Conservation (phyloP, 1,140 invertebrate genomes). For the Lordiphosa clarofinis region DNA sequence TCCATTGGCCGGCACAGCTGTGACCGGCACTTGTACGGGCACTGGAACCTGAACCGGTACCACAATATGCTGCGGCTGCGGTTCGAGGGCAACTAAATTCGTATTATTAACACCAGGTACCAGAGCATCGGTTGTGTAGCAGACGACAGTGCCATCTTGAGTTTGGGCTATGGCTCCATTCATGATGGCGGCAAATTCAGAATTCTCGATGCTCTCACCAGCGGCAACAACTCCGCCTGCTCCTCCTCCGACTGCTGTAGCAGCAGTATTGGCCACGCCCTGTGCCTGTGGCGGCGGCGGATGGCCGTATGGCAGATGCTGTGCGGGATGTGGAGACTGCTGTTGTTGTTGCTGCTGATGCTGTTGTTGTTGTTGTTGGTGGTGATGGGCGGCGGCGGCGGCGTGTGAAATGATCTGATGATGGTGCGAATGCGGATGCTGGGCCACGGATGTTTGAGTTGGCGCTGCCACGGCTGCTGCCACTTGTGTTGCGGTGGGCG, state of each 20-base stretch:
- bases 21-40: constrained; percentile 24
- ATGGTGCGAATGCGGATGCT: constrained; percentile 46
- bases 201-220: constrained; percentile 55
- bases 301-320: constrained; percentile 58
- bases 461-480: constrained; percentile 38
- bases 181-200: constrained; percentile 75
- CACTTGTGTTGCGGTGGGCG: constrained; percentile 50
- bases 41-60: constrained; percentile 45
- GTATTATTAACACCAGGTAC: constrained; percentile 71
- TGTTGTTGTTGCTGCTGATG: constrained; percentile 46
- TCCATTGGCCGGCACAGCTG: constrained; percentile 42
- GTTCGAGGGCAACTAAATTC: constrained; percentile 77
- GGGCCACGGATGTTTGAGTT: constrained; percentile 33
- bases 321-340: constrained; percentile 45
- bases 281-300: constrained; percentile 41
- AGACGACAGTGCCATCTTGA: constrained; percentile 69
- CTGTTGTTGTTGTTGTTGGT: constrained; percentile 47
- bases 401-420: constrained; percentile 52
- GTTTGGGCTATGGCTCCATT: constrained; percentile 73
- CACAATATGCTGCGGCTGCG: constrained; percentile 56
- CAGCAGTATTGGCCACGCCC: constrained; percentile 24
- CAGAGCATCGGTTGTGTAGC: constrained; percentile 68
- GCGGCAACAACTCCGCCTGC: constrained; percentile 23
- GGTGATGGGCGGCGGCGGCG: constrained; percentile 54
- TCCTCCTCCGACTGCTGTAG: constrained; percentile 27